phyloP scores from a whole-genome alignment of 1,140 invertebrate genomes.

The Drosophila parvula region DNA sequence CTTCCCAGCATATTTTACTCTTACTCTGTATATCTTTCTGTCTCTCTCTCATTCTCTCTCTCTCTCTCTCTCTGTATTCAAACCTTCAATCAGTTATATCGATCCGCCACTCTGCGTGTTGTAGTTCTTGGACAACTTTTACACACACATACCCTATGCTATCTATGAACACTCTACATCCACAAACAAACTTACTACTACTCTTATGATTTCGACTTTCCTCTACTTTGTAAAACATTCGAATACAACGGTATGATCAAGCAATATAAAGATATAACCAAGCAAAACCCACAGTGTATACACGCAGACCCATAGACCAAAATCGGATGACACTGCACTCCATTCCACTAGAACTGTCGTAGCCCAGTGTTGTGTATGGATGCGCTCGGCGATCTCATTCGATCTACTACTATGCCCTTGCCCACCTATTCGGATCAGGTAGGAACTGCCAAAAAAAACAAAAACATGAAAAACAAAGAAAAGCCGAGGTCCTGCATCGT shows the following conservation, averaged over 20 bases:
- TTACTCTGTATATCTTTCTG: conserved; percentile 49
- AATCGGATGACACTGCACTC: conserved; percentile 26
- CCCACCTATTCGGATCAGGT: conserved; percentile 41
- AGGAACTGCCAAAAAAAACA: neutral
- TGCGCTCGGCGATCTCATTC: conserved; percentile 45
- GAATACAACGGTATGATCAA: conserved; percentile 38
- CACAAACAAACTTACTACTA: conserved; percentile 17
- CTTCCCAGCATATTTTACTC: conserved; percentile 56
- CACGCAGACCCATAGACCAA: conserved; percentile 17
- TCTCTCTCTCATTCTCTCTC: conserved; percentile 41
- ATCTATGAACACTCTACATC: neutral
- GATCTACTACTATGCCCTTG: conserved; percentile 30
- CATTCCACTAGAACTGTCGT: conserved; percentile 26
- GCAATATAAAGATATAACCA: conserved; percentile 45
- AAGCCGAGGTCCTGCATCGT: conserved; percentile 36
- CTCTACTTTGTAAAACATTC: conserved; percentile 36
- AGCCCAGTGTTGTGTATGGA: conserved; percentile 58
- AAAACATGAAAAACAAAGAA: neutral
- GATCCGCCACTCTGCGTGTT: conserved; percentile 60
- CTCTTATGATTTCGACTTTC: conserved; percentile 34
- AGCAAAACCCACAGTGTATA: conserved; percentile 20
- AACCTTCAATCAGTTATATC: conserved; percentile 57
- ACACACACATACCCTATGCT: conserved; percentile 20
- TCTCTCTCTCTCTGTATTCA: conserved; percentile 45
- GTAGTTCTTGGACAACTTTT: conserved; percentile 59